phyloP scores from a whole-genome alignment of 2,113 vertebrate genomes.

The Indicator indicator region DNA sequence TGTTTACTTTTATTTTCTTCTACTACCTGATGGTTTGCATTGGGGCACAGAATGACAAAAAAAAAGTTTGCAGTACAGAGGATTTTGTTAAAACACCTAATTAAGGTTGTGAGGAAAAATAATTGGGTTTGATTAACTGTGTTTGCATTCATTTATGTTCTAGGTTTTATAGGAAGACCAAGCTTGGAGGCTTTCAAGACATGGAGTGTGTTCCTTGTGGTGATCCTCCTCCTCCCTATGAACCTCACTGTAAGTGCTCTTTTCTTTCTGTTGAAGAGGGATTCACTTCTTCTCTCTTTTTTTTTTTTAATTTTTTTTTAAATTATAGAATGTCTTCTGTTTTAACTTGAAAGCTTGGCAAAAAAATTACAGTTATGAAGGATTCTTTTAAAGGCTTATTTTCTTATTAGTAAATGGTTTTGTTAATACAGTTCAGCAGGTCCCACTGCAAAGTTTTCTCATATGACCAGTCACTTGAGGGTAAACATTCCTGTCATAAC shows the following conservation, averaged over 20 bases:
- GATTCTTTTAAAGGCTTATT: background rate
- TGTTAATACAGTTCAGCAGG: background rate
- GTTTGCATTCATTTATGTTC: constrained; percentile 15
- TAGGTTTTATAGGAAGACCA: constrained; percentile 97
- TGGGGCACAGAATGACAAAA: background rate
- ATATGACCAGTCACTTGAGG: background rate
- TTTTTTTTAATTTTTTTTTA: background rate
- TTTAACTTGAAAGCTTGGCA: background rate
- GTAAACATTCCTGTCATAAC: background rate
- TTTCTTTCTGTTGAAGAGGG: background rate
- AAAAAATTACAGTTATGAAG: background rate
- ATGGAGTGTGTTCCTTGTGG: constrained; percentile 97
- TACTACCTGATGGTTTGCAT: background rate
- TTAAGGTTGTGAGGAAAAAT: background rate
- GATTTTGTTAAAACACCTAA: background rate
- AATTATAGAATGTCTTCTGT: background rate
- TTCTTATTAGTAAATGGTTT: background rate
- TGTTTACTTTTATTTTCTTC: background rate
- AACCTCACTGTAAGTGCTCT: constrained; percentile 92
- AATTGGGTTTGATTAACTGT: background rate
- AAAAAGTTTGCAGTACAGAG: background rate
- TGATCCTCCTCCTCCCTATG: constrained; percentile 92
- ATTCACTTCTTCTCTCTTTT: background rate
- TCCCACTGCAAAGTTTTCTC: background rate
- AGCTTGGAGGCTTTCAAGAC: constrained; percentile 95